Percentiles rank a stretch among this genome's conserved stretches.
Conservation (phyloP, 1,140 invertebrate species). For the Drosophila persimilis region DNA sequence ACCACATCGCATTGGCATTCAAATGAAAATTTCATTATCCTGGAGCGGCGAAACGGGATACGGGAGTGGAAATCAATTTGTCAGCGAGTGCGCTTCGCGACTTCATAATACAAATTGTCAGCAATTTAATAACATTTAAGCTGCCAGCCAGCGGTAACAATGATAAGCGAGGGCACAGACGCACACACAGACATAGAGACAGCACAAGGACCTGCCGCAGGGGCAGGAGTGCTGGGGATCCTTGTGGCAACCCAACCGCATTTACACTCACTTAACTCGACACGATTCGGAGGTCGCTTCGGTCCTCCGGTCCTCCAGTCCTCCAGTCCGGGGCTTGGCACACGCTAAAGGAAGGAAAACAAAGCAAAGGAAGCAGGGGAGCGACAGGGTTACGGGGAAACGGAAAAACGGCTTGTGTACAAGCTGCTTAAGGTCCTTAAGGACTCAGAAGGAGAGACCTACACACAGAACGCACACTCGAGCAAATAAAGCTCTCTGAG, state of each 20-base stretch:
- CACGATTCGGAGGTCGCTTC: constrained; percentile 44
- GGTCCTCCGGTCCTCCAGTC: no score
- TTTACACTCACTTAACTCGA: constrained; percentile 78
- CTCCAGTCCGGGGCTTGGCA: constrained; percentile 6
- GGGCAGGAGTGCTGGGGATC: constrained; percentile 11
- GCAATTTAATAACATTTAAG: constrained; percentile 78
- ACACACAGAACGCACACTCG: constrained; percentile 25
- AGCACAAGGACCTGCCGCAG: constrained; percentile 30
- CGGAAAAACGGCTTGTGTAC: constrained; percentile 52
- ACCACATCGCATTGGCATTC: constrained; percentile 25
- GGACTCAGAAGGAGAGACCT: constrained; percentile 28
- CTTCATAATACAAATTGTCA: constrained; percentile 69
- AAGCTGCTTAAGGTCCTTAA: constrained; percentile 74
- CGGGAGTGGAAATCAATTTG: constrained; percentile 64
- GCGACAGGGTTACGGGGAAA: background rate
- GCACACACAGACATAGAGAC: background rate
- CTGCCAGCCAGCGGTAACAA: constrained; percentile 53
- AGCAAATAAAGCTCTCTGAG: constrained; percentile 71
- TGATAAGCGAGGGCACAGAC: constrained; percentile 38
- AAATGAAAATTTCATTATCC: constrained; percentile 64
- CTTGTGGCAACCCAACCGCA: constrained; percentile 61
- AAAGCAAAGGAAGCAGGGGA: constrained; percentile 56
- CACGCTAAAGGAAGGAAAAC: constrained; percentile 52
- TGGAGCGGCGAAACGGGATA: background rate
- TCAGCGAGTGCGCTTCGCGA: constrained; percentile 28